Percentiles rank a stretch among this genome's conserved stretches.
phyloP scores from a whole-genome alignment of 2,113 vertebrate genomes.

The Misgurnus anguillicaudatus region DNA sequence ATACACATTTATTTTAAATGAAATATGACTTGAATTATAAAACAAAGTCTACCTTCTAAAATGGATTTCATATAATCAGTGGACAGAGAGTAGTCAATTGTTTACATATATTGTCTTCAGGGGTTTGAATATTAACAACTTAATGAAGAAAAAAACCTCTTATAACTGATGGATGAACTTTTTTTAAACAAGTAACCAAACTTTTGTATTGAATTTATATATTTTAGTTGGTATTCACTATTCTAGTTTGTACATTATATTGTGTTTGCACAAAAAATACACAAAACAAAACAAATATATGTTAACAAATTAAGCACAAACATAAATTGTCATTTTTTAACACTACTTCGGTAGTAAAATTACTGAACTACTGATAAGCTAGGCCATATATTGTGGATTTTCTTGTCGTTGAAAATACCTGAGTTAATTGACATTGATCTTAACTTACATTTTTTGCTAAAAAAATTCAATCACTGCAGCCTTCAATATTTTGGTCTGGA shows the following conservation, averaged over 20 bases:
- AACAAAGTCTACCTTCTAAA: constrained; percentile 74
- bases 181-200: constrained; percentile 91
- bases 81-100: constrained; percentile 87
- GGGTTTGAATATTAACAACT: constrained; percentile 84
- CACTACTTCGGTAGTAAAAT: not conserved
- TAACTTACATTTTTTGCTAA: no score
- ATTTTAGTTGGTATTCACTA: constrained; percentile 82
- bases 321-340: not conserved
- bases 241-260: constrained; percentile 86
- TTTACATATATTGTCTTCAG: constrained; percentile 93
- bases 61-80: constrained; percentile 71
- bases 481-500: no score
- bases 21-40: constrained; percentile 80
- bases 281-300: constrained; percentile 63
- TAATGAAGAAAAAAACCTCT: constrained; percentile 75
- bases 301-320: constrained; percentile 21
- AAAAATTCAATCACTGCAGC: no score
- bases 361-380: not conserved
- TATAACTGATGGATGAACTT: constrained; percentile 79
- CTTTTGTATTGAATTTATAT: constrained; percentile 76
- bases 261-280: constrained; percentile 84
- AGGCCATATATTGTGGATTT: not conserved
- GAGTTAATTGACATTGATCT: not conserved
- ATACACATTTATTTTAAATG: constrained; percentile 61
- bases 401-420: not conserved